phyloP scores from a whole-genome alignment of 2,797 vertebrate genomes.

The Myotis daubentonii region DNA sequence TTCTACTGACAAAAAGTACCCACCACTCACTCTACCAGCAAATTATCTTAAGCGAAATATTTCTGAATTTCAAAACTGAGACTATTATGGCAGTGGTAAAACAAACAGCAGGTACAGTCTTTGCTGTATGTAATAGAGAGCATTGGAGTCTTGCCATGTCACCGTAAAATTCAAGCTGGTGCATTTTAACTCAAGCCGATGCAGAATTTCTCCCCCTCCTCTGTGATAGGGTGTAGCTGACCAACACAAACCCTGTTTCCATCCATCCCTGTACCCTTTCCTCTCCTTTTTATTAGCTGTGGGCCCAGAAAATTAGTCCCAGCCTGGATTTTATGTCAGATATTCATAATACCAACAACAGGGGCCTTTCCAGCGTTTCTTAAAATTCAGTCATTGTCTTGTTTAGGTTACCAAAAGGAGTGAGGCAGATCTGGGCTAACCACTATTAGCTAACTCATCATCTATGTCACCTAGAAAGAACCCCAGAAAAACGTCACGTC shows the following conservation, averaged over 20 bases:
- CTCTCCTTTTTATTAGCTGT: neutral
- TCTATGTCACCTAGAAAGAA: neutral
- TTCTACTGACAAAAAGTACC: constrained; percentile 23
- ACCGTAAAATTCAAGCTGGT: neutral
- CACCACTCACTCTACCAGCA: neutral
- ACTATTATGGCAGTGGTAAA: neutral
- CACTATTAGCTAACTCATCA: neutral
- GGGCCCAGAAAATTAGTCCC: neutral
- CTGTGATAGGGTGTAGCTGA: neutral
- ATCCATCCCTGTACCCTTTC: neutral
- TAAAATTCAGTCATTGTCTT: neutral
- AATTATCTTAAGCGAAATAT: constrained; percentile 43
- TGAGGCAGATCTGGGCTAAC: neutral
- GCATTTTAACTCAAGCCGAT: neutral
- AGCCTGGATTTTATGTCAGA: neutral
- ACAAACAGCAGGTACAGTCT: neutral
- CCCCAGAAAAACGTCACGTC: neutral
- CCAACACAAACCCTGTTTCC: neutral
- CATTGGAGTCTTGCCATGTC: neutral
- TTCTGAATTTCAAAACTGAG: constrained; percentile 17
- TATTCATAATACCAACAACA: neutral
- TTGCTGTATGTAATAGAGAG: neutral
- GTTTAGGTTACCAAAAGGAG: neutral
- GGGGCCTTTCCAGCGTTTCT: neutral
- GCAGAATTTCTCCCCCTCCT: neutral